phyloP scores from a whole-genome alignment of 1,140 invertebrate genomes.

The Whitmania pigra region DNA sequence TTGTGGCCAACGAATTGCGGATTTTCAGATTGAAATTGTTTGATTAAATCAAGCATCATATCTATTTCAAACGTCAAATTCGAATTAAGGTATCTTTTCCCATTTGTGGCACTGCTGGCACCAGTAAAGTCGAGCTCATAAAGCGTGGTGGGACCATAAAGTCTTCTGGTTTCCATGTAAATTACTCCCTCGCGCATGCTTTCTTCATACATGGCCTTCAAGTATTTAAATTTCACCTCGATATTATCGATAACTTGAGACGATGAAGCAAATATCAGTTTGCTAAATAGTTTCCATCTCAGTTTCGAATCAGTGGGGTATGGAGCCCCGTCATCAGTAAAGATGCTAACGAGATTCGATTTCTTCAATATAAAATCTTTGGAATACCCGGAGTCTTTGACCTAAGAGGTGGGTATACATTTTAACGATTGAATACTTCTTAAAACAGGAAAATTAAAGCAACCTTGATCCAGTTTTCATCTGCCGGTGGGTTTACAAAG shows the following conservation, averaged over 20 bases:
- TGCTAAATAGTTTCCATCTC: constrained; percentile 7
- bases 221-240: constrained; percentile 23
- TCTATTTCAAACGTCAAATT: constrained; percentile 25
- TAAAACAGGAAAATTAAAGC: background rate
- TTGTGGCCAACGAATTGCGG: constrained; percentile 28
- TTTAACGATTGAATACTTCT: background rate
- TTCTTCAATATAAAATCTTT: constrained; percentile 13
- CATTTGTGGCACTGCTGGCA: constrained; percentile 8
- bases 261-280: too few species aligned
- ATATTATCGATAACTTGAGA: background rate
- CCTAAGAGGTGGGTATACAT: background rate
- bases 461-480: constrained; percentile 19
- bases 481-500: constrained; percentile 18
- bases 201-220: constrained; percentile 27
- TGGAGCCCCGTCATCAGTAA: background rate
- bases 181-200: constrained; percentile 29
- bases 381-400: constrained; percentile 11
- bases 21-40: constrained; percentile 16
- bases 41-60: background rate
- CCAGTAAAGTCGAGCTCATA: constrained; percentile 26
- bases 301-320: constrained; percentile 13
- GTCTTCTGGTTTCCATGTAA: constrained; percentile 27
- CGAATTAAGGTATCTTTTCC: constrained; percentile 26
- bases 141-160: constrained; percentile 7
- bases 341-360: constrained; percentile 6